Conservation (phyloP, 2,113 vertebrate genomes). For the Grus americana region DNA sequence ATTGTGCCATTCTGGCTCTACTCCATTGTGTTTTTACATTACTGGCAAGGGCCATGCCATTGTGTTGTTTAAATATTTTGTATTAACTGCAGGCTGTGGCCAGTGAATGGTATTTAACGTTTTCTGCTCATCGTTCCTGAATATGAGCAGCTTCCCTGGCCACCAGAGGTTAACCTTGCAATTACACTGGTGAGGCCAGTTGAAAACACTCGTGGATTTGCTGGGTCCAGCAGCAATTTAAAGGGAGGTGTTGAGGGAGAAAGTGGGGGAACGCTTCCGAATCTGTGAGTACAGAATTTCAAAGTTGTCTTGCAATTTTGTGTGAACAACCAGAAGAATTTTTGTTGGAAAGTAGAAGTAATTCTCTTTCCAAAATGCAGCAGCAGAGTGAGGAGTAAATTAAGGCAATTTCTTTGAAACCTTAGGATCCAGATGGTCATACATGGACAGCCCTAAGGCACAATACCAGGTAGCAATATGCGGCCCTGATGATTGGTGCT, state of each 20-base stretch:
- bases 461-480: background rate
- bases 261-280: background rate
- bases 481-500: background rate
- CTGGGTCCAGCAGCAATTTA: background rate
- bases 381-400: background rate
- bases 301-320: background rate
- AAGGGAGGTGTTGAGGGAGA: background rate
- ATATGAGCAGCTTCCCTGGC: background rate
- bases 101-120: slow-evolving; percentile 42
- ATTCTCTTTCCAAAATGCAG: slow-evolving; percentile 8
- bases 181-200: background rate
- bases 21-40: slow-evolving; percentile 58
- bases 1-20: slow-evolving; percentile 52
- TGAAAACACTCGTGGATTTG: background rate
- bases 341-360: background rate
- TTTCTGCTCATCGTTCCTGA: slow-evolving; percentile 17
- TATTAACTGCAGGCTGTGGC: slow-evolving; percentile 59
- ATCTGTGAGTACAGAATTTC: background rate
- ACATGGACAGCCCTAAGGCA: background rate
- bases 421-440: slow-evolving; percentile 5
- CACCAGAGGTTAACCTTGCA: slow-evolving; percentile 21
- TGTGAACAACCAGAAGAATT: background rate
- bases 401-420: background rate
- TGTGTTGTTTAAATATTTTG: slow-evolving; percentile 63
- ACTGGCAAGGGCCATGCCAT: slow-evolving; percentile 59